Base-by-base conservation (phyloP, 2,888 invertebrate genomes). In the Polydrusus cervinus region DNA sequence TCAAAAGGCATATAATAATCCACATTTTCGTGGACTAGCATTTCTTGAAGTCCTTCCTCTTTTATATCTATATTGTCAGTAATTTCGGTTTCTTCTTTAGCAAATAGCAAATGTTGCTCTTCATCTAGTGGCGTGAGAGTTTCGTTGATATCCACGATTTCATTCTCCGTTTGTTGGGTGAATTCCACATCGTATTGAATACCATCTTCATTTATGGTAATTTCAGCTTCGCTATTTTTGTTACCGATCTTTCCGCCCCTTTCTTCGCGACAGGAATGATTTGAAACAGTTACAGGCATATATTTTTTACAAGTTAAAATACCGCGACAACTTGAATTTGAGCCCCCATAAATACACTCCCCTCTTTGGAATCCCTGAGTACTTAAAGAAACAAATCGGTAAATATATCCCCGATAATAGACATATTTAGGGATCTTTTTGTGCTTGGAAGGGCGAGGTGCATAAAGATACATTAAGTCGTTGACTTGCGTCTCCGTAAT, bases 211-310 rank as follows among this genome's bases (percentile, higher is more conserved):
- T 16, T 16, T 16, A 47, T 14, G 16, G 16, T 47, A 16, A 47
- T 18, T 9, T 49, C 49, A 7, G 18, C 20, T 3, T 51, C 20
- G 11, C 13, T 51, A 51, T 51, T 1, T 49, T 18, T 20, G 8
- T 51, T 10, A 1, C 10, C 18, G 1, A 13, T 20, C 51, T 16
- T 2, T 25, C 25, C 25, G 25, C 25, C 1, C 13, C 18, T 61
- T 43, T 13, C 16, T 11, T 20, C 61, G 14, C 62, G 43, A 18
- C 62, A 62, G 6, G 14, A n/a, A 14, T 62, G 62, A 7, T 62
- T 47, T n/a, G 62, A 62, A 62, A 62, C 20, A 10, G 43, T 9
- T 20, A 25, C n/a, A 10, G 47, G 45, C 40, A n/a, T 62, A 62
- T 8, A 13, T 25, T 45, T 25, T 62, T 47, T 45, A 20, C 20